Evolutionary conservation across 2,888 invertebrate genomes (phyloP).

Genomic region (Heliconius hortense): DNA sequence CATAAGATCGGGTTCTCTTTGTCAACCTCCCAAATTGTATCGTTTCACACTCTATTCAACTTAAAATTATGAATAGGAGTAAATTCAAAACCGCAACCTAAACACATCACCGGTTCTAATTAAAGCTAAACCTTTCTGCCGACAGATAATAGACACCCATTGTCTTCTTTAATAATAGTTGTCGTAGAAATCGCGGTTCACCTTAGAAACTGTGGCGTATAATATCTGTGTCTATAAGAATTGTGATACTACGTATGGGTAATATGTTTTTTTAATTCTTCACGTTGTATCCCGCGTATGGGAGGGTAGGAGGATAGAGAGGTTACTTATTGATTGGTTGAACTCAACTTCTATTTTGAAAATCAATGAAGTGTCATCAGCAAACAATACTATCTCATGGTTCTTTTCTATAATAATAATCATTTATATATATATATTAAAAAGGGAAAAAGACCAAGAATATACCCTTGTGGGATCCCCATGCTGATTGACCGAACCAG

Average conservation of each 20-base stretch:
- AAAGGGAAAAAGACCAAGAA: too few relatives aligned
- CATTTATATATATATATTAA: too few relatives aligned
- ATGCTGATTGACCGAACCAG: too few relatives aligned
- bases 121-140: conserved; percentile 1
- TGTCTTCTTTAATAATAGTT: conserved; percentile 10
- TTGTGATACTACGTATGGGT: not conserved
- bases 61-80: not conserved
- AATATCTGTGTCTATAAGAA: not conserved
- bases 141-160: conserved; percentile 3
- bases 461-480: too few relatives aligned
- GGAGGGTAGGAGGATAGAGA: not conserved
- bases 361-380: too few relatives aligned
- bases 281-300: not conserved
- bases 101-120: conserved; percentile 4
- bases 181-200: not conserved
- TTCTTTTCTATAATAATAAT: too few relatives aligned
- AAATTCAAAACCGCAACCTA: not conserved
- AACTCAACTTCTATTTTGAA: not conserved
- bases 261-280: not conserved
- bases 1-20: too few relatives aligned
- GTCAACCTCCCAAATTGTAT: too few relatives aligned
- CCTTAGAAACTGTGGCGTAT: not conserved
- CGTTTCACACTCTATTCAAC: not conserved
- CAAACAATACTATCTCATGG: too few relatives aligned
- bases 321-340: too few relatives aligned